Conservation (phyloP, 2,113 vertebrate species). For the Ammospiza nelsoni region DNA sequence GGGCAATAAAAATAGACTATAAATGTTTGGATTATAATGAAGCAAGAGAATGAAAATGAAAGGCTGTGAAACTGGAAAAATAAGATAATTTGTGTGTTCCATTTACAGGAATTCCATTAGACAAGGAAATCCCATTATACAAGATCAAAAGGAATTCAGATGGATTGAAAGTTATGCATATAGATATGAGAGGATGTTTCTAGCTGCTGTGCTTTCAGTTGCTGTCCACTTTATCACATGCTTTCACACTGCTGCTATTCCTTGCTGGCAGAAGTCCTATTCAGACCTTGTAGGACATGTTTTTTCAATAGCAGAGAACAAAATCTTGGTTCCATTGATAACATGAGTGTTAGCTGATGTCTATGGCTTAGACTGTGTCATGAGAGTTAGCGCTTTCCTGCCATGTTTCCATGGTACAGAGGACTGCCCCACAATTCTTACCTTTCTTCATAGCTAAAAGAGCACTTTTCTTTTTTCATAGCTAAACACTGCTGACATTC, state of each 20-base stretch:
- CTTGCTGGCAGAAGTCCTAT: neutral
- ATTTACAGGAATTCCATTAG: neutral
- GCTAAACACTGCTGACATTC: neutral
- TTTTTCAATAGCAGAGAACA: neutral
- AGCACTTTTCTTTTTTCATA: neutral
- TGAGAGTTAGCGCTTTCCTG: neutral
- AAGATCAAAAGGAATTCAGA: neutral
- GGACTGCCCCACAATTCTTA: neutral
- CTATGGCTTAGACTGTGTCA: neutral
- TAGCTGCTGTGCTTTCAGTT: neutral
- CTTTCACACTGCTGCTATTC: neutral
- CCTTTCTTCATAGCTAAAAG: neutral
- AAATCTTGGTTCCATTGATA: neutral
- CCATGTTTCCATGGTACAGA: neutral
- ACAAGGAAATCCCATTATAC: neutral
- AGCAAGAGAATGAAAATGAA: neutral
- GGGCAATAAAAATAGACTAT: neutral
- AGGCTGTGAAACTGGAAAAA: neutral
- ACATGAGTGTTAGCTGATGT: neutral
- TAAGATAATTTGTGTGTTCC: neutral
- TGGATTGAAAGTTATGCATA: neutral
- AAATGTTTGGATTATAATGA: neutral
- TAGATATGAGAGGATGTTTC: neutral
- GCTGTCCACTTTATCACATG: neutral
- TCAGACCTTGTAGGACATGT: neutral